Evolutionary conservation across 1,140 invertebrate species (phyloP).

Genomic region (Neotoxoptera formosana): DNA sequence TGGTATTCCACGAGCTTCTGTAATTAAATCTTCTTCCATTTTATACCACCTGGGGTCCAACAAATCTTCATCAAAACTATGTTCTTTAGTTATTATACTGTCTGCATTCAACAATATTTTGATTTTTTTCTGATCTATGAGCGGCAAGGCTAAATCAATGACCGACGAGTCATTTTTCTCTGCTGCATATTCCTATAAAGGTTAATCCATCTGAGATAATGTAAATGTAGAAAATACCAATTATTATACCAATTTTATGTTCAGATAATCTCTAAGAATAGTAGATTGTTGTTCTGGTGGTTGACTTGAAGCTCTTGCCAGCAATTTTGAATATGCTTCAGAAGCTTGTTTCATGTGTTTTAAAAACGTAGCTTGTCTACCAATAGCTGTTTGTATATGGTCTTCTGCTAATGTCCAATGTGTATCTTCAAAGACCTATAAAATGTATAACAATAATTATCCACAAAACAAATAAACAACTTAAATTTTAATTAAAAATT

Average conservation of each 20-base stretch:
- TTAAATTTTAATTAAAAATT: neutral
- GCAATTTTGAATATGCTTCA: slow-evolving; percentile 78
- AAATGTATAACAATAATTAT: slow-evolving; percentile 20
- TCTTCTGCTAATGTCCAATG: slow-evolving; percentile 92
- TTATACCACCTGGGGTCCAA: slow-evolving; percentile 67
- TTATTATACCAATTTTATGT: slow-evolving; percentile 47
- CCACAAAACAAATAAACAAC: neutral
- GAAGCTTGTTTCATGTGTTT: slow-evolving; percentile 79
- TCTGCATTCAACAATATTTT: slow-evolving; percentile 53
- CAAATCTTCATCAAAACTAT: slow-evolving; percentile 62
- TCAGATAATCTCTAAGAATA: slow-evolving; percentile 87
- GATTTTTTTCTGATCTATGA: slow-evolving; percentile 50
- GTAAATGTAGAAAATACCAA: neutral
- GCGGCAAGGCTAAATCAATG: slow-evolving; percentile 36
- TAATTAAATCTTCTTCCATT: slow-evolving; percentile 80
- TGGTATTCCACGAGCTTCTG: slow-evolving; percentile 72
- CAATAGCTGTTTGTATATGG: slow-evolving; percentile 94
- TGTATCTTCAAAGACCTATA: slow-evolving; percentile 79
- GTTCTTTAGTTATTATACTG: slow-evolving; percentile 55
- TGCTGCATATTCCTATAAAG: slow-evolving; percentile 51
- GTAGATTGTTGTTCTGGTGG: slow-evolving; percentile 79
- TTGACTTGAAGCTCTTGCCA: slow-evolving; percentile 79
- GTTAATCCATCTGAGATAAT: neutral
- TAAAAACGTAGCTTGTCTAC: slow-evolving; percentile 83
- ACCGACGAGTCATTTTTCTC: neutral